These are phyloP conservation scores for Liodrosophila aerea DNA, from an alignment of 2,888 invertebrate species.

Conservation along the genomic window DNA sequence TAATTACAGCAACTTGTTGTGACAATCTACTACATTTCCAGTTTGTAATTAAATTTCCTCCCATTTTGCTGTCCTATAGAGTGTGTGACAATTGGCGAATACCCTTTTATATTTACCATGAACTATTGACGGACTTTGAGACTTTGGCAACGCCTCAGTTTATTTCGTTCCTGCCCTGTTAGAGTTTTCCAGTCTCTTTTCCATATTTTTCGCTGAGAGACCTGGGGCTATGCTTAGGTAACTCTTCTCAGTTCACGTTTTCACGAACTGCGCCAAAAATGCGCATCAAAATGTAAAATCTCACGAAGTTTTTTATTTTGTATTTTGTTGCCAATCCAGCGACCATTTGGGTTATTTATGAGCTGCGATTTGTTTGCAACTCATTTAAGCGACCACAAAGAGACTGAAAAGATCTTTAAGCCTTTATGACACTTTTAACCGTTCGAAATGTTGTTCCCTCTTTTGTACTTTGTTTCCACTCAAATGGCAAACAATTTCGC, in stretches of 20 bases:
- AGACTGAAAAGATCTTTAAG: slow-evolving; percentile 40
- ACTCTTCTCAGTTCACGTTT: slow-evolving; percentile 72
- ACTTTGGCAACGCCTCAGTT: slow-evolving; percentile 53
- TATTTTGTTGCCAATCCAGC: slow-evolving; percentile 57
- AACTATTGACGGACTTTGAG: slow-evolving; percentile 13
- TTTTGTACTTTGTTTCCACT: slow-evolving; percentile 28
- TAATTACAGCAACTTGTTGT: slow-evolving; percentile 24
- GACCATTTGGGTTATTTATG: slow-evolving; percentile 74
- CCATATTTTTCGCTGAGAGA: background rate
- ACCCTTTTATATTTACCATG: slow-evolving; percentile 32
- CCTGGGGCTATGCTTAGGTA: slow-evolving; percentile 67
- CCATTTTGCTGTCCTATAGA: slow-evolving; percentile 1
- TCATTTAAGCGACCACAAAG: slow-evolving; percentile 50
- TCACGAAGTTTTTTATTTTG: slow-evolving; percentile 70
- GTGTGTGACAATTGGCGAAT: slow-evolving; percentile 12
- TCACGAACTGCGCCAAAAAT: slow-evolving; percentile 64
- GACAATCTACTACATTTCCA: slow-evolving; percentile 18
- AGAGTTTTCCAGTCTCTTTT: slow-evolving; percentile 1
- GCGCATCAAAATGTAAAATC: slow-evolving; percentile 79
- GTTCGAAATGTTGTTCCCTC: slow-evolving; percentile 25
- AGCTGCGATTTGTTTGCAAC: slow-evolving; percentile 69
- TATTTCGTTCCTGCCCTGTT: slow-evolving; percentile 1
- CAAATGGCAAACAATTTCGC: slow-evolving; percentile 55
- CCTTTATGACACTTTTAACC: slow-evolving; percentile 70
- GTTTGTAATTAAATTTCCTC: slow-evolving; percentile 8